These are phyloP conservation scores for chimpanzee (Pan troglodytes) DNA, from an alignment of 2,113 vertebrate genomes.

Conservation along the genomic window NHGRI_mPanTro3-v2.1_pri NC_072411.2:134491001-134491500, in stretches of 20 bases:
- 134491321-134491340: neutral
- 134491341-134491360: neutral
- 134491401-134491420: neutral
- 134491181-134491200: conserved; percentile 9
- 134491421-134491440: neutral
- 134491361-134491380: neutral
- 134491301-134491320: neutral
- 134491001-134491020: too few relatives aligned
- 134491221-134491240: neutral
- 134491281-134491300: neutral
- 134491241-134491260: neutral
- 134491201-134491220: conserved; percentile 3
- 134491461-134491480: neutral
- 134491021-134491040: too few relatives aligned
- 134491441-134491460: neutral
- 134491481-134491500: neutral
- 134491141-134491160: neutral
- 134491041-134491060: too few relatives aligned
- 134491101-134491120: neutral
- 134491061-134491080: neutral
- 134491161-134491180: neutral
- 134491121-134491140: neutral
- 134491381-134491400: neutral
- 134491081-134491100: neutral
- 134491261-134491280: conserved; percentile 5